These are phyloP conservation scores for Pardosa pseudoannulata DNA, from an alignment of 2,888 invertebrate species.

Conservation along the genomic window DNA sequence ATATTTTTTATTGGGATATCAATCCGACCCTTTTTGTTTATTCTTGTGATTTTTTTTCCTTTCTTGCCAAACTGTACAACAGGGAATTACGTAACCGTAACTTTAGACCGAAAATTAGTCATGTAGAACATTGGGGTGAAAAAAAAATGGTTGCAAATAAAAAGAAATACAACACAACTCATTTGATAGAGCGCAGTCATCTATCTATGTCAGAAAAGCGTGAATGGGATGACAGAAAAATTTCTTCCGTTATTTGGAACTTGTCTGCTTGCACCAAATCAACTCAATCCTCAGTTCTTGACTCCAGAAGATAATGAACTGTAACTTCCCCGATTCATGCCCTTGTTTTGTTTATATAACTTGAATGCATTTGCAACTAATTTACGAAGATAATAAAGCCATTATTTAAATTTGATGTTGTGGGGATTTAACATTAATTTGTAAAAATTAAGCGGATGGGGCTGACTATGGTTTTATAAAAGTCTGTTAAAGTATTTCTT, in stretches of 20 bases:
- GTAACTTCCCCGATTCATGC: neutral
- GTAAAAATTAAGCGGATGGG: no score
- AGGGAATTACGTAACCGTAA: neutral
- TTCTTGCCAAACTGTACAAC: neutral
- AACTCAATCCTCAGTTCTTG: neutral
- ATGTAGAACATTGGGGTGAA: neutral
- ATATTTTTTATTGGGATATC: no score
- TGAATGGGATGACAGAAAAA: conserved; percentile 2
- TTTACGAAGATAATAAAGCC: no score
- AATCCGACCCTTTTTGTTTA: no score
- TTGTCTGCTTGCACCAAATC: neutral
- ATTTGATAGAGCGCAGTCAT: neutral
- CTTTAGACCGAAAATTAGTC: neutral
- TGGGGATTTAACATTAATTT: no score
- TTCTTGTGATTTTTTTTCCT: no score
- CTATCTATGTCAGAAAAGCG: conserved; percentile 7
- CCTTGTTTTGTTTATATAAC: no score
- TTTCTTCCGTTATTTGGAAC: neutral
- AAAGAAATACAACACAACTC: neutral
- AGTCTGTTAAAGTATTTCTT: no score
- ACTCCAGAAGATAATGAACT: neutral
- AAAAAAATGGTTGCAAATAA: neutral
- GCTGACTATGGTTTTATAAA: no score
- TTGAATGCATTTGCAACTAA: no score
- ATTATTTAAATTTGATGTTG: no score